Percentiles rank a stretch among this genome's conserved stretches.
These are phyloP conservation scores for Rhizoglyphus robini DNA, from an alignment of 1,140 invertebrate genomes.

Conservation along the genomic window DNA sequence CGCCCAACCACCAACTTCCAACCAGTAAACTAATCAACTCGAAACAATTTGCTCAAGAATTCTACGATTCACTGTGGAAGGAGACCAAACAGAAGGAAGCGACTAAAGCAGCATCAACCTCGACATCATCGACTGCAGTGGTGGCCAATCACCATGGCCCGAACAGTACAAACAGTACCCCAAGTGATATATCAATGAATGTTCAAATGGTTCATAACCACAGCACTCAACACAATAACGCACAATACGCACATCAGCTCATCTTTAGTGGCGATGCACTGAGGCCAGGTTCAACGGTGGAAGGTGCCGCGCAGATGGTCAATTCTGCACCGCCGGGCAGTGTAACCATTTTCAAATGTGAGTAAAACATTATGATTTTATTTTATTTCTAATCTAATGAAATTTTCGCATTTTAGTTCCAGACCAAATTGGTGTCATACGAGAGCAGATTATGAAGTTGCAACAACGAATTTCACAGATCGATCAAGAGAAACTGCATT, in stretches of 20 bases:
- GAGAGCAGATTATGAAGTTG: not conserved
- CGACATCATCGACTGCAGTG: not conserved
- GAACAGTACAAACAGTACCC: no score
- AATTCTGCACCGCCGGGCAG: no score
- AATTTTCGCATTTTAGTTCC: not conserved
- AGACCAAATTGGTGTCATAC: not conserved
- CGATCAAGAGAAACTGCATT: not conserved
- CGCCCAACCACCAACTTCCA: no score
- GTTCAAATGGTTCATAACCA: not conserved
- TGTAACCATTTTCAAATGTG: not conserved
- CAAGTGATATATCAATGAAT: not conserved
- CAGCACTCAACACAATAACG: not conserved
- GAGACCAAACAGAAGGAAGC: not conserved
- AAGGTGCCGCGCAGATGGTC: no score
- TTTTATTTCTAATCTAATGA: not conserved
- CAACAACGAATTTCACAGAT: constrained; percentile 1
- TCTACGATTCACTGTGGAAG: not conserved
- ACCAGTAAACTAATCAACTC: not conserved
- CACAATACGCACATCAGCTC: not conserved
- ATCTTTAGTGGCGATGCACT: not conserved
- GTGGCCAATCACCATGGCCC: not conserved
- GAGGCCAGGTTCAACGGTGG: no score
- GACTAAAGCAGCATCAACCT: not conserved
- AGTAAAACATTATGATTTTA: not conserved
- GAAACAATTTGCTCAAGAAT: constrained; percentile 14